Percentiles rank a stretch among this genome's conserved stretches.
Conservation (phyloP, 1,140 invertebrate species). For the Ceratosolen fusciceps region DNA sequence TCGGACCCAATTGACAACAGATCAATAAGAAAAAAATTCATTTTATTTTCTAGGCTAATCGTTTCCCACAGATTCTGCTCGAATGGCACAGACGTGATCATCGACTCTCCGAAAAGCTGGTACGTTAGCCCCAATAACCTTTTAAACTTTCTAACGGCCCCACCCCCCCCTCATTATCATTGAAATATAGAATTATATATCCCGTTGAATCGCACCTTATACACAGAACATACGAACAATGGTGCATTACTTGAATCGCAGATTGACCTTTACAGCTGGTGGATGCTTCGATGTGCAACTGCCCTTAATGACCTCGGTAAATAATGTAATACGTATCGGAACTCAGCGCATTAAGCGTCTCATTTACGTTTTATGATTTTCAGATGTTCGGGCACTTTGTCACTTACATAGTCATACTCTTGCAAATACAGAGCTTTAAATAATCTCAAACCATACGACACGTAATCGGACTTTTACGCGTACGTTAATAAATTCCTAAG, state of each 20-base stretch:
- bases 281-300: constrained; percentile 66
- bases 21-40: not conserved
- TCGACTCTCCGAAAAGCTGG: constrained; percentile 30
- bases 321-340: not conserved
- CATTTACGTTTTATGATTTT: constrained; percentile 2
- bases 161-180: too few relatives aligned
- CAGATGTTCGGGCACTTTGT: constrained; percentile 59
- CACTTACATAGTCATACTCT: constrained; percentile 65
- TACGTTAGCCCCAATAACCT: constrained; percentile 1
- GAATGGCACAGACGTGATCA: constrained; percentile 52
- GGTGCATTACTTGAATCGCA: constrained; percentile 62
- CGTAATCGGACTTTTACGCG: too few relatives aligned
- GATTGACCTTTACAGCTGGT: constrained; percentile 63
- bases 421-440: constrained; percentile 59
- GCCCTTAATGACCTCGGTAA: constrained; percentile 64
- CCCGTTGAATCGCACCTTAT: too few relatives aligned
- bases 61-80: constrained; percentile 56
- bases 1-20: not conserved
- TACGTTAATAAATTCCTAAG: too few relatives aligned
- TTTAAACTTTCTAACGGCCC: too few relatives aligned
- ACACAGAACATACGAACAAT: constrained; percentile 56
- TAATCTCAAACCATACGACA: not conserved
- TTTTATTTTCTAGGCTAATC: constrained; percentile 59
- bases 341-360: not conserved
- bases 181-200: too few relatives aligned